Evolutionary conservation across 1,140 invertebrate species (phyloP), one percentile per base, ranked within the genome.

Genomic region (Temnothorax nylanderi): DNA sequence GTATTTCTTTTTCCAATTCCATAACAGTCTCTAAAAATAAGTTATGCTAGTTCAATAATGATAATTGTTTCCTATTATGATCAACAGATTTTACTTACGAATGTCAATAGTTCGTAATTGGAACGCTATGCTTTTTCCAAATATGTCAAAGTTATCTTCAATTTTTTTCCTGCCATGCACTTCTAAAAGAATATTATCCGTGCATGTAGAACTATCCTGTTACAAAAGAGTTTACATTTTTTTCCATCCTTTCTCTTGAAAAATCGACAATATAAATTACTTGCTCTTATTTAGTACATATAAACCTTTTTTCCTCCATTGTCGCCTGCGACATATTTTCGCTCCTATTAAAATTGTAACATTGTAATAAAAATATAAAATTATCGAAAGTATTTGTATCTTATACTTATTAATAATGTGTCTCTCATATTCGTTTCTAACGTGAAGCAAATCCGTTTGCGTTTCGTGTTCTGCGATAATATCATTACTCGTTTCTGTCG

Each of bases 1-100:
- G 89, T 89, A 90, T 90, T 3, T 71, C 37, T 49, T 69, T 89
- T 56, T 90, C 60, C n/a, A 90, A 67, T 62, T 90, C 75, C 34
- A 87, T 32, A 21, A 85, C 89, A 37, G 58, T 49, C 41, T 78
- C 89, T 90, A 75, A 37, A 75, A 87, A 62, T 4, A 65, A 87
- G 51, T 26, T 6, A 21, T 16, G 1, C 2, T 58, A 32, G 6
- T 18, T 78, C 6, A 69, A 85, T 32, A 58, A 41, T 77, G 0
- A 44, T 8, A 3, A 54, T 11, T 26, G 21, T 13, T 7, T 26
- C 32, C 6, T n/a, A 16, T 67, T 64, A 47, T 8, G 0, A 5
- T 11, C 2, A n/a, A 8, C 2, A n/a, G 10, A 49, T 34, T 44
- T 51, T 74, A 90, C 54, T 90, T 69, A 90, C 88, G 67, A 16